These are phyloP conservation scores for Psilopogon haemacephalus DNA, from an alignment of 2,113 vertebrate genomes.

Conservation along the genomic window DNA sequence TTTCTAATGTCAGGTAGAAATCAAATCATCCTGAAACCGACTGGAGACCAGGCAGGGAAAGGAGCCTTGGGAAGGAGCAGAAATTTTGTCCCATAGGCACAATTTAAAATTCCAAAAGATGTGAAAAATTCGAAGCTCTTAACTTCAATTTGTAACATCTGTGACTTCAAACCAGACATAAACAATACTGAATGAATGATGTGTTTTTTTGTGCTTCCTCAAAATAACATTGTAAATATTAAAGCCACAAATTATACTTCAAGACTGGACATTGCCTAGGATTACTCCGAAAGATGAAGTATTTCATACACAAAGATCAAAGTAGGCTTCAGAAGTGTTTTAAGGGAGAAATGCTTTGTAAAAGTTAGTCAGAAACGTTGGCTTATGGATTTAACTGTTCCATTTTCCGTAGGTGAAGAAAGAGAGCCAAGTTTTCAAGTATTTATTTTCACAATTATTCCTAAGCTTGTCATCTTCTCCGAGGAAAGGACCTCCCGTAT, in stretches of 20 bases:
- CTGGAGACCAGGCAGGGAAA: not conserved
- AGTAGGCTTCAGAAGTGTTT: not conserved
- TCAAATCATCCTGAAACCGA: not conserved
- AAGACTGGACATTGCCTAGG: not conserved
- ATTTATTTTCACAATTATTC: constrained; percentile 48
- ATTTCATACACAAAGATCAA: constrained; percentile 34
- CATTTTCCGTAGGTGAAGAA: constrained; percentile 4
- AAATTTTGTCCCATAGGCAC: not conserved
- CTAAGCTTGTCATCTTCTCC: constrained; percentile 27
- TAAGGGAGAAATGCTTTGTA: not conserved
- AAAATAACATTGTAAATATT: constrained; percentile 31
- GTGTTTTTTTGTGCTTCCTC: constrained; percentile 8
- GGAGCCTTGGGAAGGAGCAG: not conserved
- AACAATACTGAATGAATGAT: not conserved
- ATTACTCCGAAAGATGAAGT: not conserved
- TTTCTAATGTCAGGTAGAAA: not conserved
- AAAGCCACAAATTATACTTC: constrained; percentile 40
- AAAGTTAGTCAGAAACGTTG: not conserved
- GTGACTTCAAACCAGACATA: constrained; percentile 10
- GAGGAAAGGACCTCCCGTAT: constrained; percentile 22
- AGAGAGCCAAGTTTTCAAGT: constrained; percentile 20
- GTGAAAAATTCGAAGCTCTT: not conserved
- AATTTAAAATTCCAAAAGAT: constrained; percentile 8
- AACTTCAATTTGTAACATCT: constrained; percentile 38
- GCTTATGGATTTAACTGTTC: not conserved